Conservation (phyloP, 1,140 invertebrate species). For the Metopolophium dirhodum region DNA sequence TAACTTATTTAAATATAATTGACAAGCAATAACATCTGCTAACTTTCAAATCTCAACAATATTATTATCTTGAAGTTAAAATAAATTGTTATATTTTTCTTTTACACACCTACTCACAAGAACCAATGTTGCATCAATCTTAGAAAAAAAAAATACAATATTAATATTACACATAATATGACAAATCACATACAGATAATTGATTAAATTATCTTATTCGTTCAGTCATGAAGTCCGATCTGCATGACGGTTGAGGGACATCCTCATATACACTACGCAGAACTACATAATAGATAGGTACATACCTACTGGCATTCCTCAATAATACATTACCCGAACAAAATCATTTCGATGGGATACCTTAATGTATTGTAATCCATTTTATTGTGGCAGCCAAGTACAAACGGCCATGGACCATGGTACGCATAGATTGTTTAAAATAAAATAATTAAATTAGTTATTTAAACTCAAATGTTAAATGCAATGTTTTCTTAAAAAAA, state of each 20-base stretch:
- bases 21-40: too few relatives aligned
- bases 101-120: too few relatives aligned
- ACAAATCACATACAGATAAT: too few relatives aligned
- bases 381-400: neutral
- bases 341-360: neutral
- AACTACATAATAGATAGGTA: neutral
- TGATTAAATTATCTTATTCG: neutral
- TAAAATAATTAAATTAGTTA: neutral
- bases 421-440: neutral
- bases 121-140: too few relatives aligned
- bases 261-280: neutral
- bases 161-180: too few relatives aligned
- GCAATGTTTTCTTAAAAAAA: neutral
- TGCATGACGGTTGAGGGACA: neutral
- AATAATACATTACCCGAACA: neutral
- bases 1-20: too few relatives aligned
- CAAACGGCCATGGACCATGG: too few relatives aligned
- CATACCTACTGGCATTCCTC: too few relatives aligned
- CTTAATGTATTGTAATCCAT: neutral
- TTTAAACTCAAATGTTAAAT: neutral
- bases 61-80: too few relatives aligned
- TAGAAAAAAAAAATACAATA: too few relatives aligned
- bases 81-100: too few relatives aligned
- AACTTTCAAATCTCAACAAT: too few relatives aligned
- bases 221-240: neutral